Conservation (phyloP, 2,888 invertebrate genomes). For the Ditylenchus weischeri region DNA sequence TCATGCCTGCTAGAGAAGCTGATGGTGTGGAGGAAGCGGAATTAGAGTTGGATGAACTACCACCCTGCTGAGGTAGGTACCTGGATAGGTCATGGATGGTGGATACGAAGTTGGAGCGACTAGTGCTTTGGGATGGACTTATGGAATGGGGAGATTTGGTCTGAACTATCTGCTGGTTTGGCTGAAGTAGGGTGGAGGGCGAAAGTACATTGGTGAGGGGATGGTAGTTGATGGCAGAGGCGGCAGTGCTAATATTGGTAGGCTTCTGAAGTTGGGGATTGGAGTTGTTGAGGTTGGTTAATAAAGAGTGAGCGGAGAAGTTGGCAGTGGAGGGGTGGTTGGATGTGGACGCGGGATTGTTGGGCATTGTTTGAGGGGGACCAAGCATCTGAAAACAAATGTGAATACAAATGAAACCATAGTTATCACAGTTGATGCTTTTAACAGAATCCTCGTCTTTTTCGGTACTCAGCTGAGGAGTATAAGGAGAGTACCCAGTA, state of each 20-base stretch:
- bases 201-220: background rate
- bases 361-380: background rate
- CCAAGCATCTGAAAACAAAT: background rate
- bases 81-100: constrained; percentile 16
- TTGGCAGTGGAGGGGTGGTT: background rate
- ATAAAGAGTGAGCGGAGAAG: background rate
- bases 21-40: constrained; percentile 21
- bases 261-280: too few species aligned
- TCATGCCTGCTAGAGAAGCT: constrained; percentile 22
- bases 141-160: background rate
- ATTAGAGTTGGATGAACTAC: background rate
- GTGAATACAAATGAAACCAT: too few species aligned
- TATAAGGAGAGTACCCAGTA: too few species aligned
- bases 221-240: background rate
- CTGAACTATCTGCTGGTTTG: background rate
- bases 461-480: too few species aligned
- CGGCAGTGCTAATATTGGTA: too few species aligned
- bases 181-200: background rate
- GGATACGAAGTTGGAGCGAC: background rate
- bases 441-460: too few species aligned
- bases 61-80: constrained; percentile 17
- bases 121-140: background rate
- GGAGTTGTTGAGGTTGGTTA: background rate
- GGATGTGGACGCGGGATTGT: background rate
- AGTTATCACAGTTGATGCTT: too few species aligned